Conservation (phyloP, 37 sponge, comb jelly and placozoan genomes). For the Mnemiopsis leidyi region DNA sequence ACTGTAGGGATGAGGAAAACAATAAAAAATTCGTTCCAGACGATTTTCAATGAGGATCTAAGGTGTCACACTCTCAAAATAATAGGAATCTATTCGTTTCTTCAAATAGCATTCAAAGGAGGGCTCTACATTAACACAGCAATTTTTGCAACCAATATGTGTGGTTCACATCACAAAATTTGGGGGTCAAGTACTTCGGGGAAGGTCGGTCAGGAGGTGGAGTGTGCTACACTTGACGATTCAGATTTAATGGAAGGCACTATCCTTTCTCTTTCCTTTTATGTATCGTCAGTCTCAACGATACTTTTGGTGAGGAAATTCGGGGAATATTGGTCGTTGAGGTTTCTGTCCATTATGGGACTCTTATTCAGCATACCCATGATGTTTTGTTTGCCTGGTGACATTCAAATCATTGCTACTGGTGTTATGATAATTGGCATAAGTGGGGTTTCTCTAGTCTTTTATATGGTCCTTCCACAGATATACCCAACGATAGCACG, state of each 20-base stretch:
- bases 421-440: not conserved
- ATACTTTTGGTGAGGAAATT: not conserved
- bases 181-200: not conserved
- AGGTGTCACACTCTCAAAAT: constrained; percentile 4
- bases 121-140: not conserved
- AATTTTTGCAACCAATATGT: not conserved
- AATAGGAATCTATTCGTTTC: not conserved
- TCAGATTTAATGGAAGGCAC: not conserved
- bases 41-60: not conserved
- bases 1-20: not conserved
- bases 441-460: not conserved
- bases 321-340: not conserved
- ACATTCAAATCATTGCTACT: not conserved
- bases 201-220: not conserved
- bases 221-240: not conserved
- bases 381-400: not conserved
- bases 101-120: constrained; percentile 22
- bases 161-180: not conserved
- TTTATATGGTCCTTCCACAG: constrained; percentile 21
- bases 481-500: constrained; percentile 40
- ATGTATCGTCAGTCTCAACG: not conserved
- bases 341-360: not conserved
- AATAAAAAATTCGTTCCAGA: not conserved
- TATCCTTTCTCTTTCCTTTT: not conserved
- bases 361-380: not conserved